These are phyloP conservation scores for Alligator sinensis DNA, from an alignment of 2,113 vertebrate genomes.

Conservation along the genomic window DNA sequence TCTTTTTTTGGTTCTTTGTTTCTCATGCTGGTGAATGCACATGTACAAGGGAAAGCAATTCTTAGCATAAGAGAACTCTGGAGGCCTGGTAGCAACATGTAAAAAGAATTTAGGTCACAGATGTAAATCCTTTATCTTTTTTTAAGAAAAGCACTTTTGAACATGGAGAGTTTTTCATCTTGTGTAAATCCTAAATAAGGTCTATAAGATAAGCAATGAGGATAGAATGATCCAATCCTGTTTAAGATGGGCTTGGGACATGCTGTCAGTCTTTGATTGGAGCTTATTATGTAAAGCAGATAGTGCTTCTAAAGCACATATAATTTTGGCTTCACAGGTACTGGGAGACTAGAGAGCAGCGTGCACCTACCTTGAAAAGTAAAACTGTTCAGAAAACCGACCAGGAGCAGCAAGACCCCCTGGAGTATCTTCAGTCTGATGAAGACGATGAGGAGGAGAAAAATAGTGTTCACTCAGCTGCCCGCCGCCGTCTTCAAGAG, in stretches of 20 bases:
- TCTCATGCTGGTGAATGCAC: background rate
- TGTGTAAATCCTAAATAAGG: background rate
- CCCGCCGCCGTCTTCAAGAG: constrained; percentile 90
- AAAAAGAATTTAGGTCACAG: background rate
- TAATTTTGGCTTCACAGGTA: constrained; percentile 78
- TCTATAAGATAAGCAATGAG: background rate
- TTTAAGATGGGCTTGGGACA: background rate
- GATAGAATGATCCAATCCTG: accelerated
- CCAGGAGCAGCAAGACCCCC: constrained; percentile 96
- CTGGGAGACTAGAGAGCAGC: constrained; percentile 94
- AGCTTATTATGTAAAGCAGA: accelerated
- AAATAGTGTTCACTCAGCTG: constrained; percentile 78
- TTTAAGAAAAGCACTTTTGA: too few species aligned
- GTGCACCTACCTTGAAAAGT: constrained; percentile 84
- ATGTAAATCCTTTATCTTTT: background rate
- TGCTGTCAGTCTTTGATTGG: background rate
- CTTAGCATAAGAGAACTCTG: background rate
- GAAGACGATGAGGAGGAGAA: constrained; percentile 89
- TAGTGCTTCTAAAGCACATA: background rate
- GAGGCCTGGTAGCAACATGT: background rate
- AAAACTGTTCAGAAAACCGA: constrained; percentile 87
- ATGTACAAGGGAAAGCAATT: background rate
- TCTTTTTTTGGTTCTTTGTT: background rate
- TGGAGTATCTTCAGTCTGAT: constrained; percentile 92
- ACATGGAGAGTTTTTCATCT: background rate